Evolutionary conservation across 2,113 vertebrate species (phyloP).

Genomic region (Condylura cristata): DNA sequence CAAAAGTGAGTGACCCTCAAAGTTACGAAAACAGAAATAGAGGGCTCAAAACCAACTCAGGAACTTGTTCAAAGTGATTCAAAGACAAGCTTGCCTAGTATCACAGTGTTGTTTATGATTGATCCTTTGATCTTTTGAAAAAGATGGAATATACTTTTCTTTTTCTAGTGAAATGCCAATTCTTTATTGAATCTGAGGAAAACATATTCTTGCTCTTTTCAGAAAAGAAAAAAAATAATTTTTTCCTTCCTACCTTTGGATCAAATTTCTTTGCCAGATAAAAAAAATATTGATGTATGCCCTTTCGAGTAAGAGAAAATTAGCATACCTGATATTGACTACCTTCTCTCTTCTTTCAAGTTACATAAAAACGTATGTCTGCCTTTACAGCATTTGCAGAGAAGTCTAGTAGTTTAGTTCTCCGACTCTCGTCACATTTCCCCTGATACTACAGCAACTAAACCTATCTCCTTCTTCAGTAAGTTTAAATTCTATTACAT

Average conservation of each 20-base stretch:
- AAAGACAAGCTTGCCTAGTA: neutral
- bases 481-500: constrained; percentile 70
- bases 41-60: neutral
- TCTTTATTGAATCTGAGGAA: neutral
- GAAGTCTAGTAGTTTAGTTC: neutral
- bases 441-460: neutral
- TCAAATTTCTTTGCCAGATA: neutral
- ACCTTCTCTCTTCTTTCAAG: neutral
- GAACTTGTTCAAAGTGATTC: neutral
- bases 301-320: neutral
- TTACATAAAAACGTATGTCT: neutral
- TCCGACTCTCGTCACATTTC: constrained; percentile 1
- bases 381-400: neutral
- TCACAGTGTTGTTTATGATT: neutral
- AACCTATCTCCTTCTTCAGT: constrained; percentile 59
- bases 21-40: neutral
- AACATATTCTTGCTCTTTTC: neutral
- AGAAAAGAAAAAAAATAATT: neutral
- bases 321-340: neutral
- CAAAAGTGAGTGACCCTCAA: neutral
- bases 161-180: neutral
- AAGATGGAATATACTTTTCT: neutral
- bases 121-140: neutral
- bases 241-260: neutral
- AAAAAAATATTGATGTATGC: neutral